Conservation (phyloP, 1,140 invertebrate genomes). For the Linepithema humile region DNA sequence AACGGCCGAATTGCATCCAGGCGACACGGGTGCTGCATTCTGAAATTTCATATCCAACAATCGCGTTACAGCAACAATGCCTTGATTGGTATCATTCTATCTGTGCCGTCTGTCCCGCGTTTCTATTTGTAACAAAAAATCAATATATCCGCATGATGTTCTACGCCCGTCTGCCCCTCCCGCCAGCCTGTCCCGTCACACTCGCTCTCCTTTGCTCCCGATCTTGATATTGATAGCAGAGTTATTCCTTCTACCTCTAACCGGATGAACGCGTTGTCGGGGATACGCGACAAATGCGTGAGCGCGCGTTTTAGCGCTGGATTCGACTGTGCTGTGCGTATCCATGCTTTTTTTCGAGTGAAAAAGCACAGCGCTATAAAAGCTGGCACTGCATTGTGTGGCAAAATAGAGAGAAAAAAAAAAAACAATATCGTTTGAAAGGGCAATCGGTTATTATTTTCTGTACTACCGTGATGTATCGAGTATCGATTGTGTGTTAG, state of each 20-base stretch:
- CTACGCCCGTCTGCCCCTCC: background rate
- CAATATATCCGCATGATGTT: conserved; percentile 28
- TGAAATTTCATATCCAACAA: conserved; percentile 66
- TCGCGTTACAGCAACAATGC: conserved; percentile 63
- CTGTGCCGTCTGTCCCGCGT: conserved; percentile 44
- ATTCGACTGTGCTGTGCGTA: conserved; percentile 45
- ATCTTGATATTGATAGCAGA: background rate
- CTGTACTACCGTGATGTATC: conserved; percentile 43
- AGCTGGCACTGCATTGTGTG: conserved; percentile 11
- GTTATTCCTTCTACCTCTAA: conserved; percentile 20
- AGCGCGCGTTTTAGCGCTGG: conserved; percentile 29
- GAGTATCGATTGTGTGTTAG: conserved; percentile 48
- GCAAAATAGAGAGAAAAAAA: background rate
- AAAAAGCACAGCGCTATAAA: conserved; percentile 37
- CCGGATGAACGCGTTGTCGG: conserved; percentile 9
- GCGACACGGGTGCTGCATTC: conserved; percentile 22
- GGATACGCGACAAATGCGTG: conserved; percentile 7
- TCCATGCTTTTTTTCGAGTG: conserved; percentile 37
- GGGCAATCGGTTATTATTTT: conserved; percentile 54
- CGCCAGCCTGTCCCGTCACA: background rate
- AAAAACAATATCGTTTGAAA: conserved; percentile 35
- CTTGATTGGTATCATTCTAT: conserved; percentile 70
- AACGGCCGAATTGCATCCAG: conserved; percentile 28
- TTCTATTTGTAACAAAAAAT: conserved; percentile 59
- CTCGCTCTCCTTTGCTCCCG: conserved; percentile 18